Conservation (phyloP, 2,888 invertebrate genomes). For the Caenorhabditis sp. region DNA sequence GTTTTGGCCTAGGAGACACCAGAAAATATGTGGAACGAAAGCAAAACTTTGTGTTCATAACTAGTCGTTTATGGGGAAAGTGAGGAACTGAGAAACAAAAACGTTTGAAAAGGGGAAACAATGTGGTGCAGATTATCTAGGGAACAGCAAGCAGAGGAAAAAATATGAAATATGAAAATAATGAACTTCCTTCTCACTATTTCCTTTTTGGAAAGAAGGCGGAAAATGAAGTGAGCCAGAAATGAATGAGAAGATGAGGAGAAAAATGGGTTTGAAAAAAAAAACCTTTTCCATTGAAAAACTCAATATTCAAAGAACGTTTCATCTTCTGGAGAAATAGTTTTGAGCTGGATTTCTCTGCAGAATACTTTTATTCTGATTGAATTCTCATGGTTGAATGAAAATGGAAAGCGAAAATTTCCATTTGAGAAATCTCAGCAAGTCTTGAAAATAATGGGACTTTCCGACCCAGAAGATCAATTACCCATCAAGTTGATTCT, state of each 20-base stretch:
- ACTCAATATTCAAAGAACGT: neutral
- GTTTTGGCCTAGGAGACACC: constrained; percentile 12
- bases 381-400: neutral
- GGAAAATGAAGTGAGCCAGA: neutral
- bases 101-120: constrained; percentile 1
- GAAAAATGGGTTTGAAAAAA: neutral
- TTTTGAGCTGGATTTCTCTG: neutral
- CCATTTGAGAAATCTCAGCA: neutral
- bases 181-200: too few relatives aligned
- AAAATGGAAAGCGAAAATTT: neutral
- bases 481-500: constrained; percentile 8
- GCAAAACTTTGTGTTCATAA: constrained; percentile 47
- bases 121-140: constrained; percentile 17
- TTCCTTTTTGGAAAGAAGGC: neutral
- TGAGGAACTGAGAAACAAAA: constrained; percentile 26
- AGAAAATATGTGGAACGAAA: too few relatives aligned
- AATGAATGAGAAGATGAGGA: constrained; percentile 1
- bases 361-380: constrained; percentile 3
- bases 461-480: neutral
- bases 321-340: neutral
- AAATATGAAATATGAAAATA: constrained; percentile 33
- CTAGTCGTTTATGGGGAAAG: constrained; percentile 34
- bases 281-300: too few relatives aligned
- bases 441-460: neutral
- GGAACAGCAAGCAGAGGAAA: constrained; percentile 14